Percentiles rank a stretch among this genome's conserved stretches.
phyloP scores from a whole-genome alignment of 2,888 invertebrate species.

The Phymatocera aterrima region DNA sequence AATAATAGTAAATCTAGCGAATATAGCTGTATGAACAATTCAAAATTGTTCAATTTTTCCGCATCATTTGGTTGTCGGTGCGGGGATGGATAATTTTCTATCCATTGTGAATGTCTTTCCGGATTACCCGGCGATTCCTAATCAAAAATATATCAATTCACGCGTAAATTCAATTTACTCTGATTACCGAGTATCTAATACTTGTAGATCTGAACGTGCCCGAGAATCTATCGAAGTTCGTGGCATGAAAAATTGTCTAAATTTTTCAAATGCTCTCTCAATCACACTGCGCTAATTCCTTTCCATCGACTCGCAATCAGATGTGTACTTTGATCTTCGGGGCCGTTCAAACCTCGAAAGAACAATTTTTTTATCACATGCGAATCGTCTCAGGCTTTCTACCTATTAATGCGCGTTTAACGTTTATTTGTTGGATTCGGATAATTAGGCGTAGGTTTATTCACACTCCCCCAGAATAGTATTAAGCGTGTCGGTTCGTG shows the following conservation, averaged over 20 bases:
- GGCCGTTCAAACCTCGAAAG: neutral
- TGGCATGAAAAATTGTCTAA: neutral
- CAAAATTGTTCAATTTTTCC: neutral
- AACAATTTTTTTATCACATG: neutral
- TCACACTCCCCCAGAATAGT: slow-evolving; percentile 84
- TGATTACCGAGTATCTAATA: neutral
- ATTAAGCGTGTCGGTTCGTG: slow-evolving; percentile 81
- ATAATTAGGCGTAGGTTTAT: slow-evolving; percentile 76
- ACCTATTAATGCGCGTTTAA: neutral
- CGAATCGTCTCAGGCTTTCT: neutral
- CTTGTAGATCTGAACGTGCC: neutral
- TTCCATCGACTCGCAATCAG: neutral
- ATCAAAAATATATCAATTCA: neutral
- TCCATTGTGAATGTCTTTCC: neutral
- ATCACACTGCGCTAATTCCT: neutral
- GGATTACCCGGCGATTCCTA: neutral
- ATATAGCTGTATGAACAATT: too few relatives aligned
- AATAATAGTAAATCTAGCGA: too few relatives aligned
- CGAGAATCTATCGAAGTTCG: neutral
- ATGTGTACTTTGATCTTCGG: neutral
- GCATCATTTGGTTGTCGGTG: neutral
- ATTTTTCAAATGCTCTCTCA: neutral
- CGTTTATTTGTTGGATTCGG: neutral
- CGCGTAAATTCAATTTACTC: neutral
- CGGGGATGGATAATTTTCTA: too few relatives aligned